Base-by-base conservation (phyloP, 2,888 invertebrate species). In the Perdita meconis region DNA sequence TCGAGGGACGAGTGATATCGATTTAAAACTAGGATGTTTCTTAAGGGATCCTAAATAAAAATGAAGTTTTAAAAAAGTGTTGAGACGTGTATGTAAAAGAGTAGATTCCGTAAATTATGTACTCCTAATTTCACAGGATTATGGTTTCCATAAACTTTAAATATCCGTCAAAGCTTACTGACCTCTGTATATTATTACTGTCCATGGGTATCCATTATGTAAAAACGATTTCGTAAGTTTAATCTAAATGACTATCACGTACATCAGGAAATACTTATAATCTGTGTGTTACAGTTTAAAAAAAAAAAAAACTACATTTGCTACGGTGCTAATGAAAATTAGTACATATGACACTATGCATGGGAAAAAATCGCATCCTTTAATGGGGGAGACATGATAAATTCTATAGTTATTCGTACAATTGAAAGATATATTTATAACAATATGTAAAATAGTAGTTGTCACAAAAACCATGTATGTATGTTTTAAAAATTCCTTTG, bases 401-500 rank as follows among this genome's bases (percentile, higher is more conserved):
- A 13, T 50, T 60, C 16, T 63, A 60, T 3, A n/a, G 34, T 69
- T 36, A 30, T 61, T 57, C 13, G 13, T 61, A 42, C 5, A 24
- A 47, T 42, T 12, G 55, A 36, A 74, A 36, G 38, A 26, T 67
- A 30, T 44, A 26, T 19, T 50, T 57, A n/a, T 34, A 34, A 57
- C 57, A 51, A 53, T 38, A 60, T 12, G 36, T 53, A 34, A 19
- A 44, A 50, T 51, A 40, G 22, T n/a, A 36, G 16, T 63, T n/a
- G 47, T 42, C 42, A 69, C 51, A 53, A 76, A 38, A 57, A 59
- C 42, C 65, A 56, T 60, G 36, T 47, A 66, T 6, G 30, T 40
- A 38, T 50, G 53, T 59, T 34, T 8, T 13, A 78, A 55, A 75
- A 65, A 19, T 69, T 78, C 53, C 56, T 78, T 66, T 78, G 72